Base-by-base conservation (phyloP, 2,797 vertebrate species). In the Botia kubotai region DNA sequence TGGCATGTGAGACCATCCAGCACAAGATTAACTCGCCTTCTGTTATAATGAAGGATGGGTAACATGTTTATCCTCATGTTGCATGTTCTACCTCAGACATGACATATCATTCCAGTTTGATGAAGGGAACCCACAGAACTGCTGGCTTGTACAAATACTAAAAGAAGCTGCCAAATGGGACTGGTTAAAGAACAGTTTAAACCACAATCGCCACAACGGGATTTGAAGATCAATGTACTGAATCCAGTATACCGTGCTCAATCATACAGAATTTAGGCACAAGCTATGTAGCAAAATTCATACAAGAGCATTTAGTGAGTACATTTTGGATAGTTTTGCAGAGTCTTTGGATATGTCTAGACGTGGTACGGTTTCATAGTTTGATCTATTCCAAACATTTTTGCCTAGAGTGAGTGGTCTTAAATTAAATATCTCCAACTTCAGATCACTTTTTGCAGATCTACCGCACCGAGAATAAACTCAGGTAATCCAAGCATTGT, bases 401-500 rank as follows among this genome's bases (percentile, higher is more conserved):
- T 62, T 77, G 62, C 76, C 84, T 88, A 87, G 83, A 89, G 80
- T 21, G 43, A 86, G 86, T 87, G 88, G 82, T 87, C 78, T 89
- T 92, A 87, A 89, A 89, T 87, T 81, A 86, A 76, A 87, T 57
- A 79, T 83, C 84, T 87, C 66, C 88, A 87, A 88, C 48, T 66
- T 81, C 75, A 89, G 87, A 90, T 86, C 86, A 88, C 88, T 85
- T 1, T 77, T 88, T 88, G 77, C 86, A 83, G 89, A 88, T 83
- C 83, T 86, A 86, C 88, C 89, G 81, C 74, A 88, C 66, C 79
- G 81, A 77, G 81, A 87, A 87, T 79, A 90, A 89, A 91, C 86
- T 81, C 72, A 88, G 83, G 90, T 91, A 93, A 93, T 87, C 82
- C 82, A 92, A 93, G 74, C 90, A 84, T 88, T 90, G 90, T 91